Conservation (phyloP, 2,888 invertebrate genomes). For the Galeopsomyia nigrocyanea region DNA sequence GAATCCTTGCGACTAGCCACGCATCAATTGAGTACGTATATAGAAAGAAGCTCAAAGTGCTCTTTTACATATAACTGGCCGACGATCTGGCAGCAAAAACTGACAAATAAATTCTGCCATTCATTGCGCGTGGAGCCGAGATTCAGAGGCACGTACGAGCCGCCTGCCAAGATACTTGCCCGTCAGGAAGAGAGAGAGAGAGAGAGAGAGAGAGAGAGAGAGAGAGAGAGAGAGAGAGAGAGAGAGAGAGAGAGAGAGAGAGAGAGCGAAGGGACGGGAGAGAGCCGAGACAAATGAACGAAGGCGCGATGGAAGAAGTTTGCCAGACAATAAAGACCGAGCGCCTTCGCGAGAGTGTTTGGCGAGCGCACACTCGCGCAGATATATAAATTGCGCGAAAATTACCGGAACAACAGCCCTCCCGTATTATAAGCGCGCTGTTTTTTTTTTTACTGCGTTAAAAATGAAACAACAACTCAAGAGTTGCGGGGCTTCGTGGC, state of each 20-base stretch:
- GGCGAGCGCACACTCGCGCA: not conserved
- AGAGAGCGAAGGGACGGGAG: constrained; percentile 48
- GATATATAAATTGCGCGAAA: constrained; percentile 47
- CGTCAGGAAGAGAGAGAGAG: constrained; percentile 19
- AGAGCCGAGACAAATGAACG: constrained; percentile 48
- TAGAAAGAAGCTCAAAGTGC: not conserved
- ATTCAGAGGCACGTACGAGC: not conserved
- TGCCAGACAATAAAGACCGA: constrained; percentile 45
- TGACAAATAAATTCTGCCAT: not conserved
- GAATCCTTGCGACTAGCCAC: too few relatives aligned
- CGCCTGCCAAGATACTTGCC: not conserved
- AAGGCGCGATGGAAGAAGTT: constrained; percentile 38
- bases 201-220: constrained; percentile 45
- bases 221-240: constrained; percentile 44
- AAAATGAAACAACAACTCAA: constrained; percentile 52
- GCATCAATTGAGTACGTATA: too few relatives aligned
- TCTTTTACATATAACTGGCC: constrained; percentile 9
- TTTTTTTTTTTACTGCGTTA: too few relatives aligned
- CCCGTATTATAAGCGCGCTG: too few relatives aligned
- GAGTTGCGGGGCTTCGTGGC: constrained; percentile 45
- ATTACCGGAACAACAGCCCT: constrained; percentile 50
- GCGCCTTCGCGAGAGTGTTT: constrained; percentile 37
- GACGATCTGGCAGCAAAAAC: not conserved
- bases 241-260: constrained; percentile 39
- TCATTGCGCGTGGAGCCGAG: not conserved